Evolutionary conservation across 1,140 invertebrate species (phyloP).

Genomic region (Hyles vespertilio): DNA sequence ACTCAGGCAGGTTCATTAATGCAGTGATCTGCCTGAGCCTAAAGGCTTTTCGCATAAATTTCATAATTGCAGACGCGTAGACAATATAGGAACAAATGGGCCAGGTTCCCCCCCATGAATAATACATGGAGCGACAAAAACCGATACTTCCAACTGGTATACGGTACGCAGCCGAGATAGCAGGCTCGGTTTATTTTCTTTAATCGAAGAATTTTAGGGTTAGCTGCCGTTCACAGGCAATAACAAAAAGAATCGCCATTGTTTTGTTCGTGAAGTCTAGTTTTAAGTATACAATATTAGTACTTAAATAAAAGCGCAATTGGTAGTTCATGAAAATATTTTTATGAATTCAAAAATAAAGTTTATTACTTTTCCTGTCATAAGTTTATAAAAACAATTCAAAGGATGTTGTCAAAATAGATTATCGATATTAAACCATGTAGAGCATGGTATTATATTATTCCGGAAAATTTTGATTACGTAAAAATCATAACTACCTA

Average conservation of each 20-base stretch:
- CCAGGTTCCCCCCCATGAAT: conserved; percentile 48
- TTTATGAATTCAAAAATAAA: too few relatives aligned
- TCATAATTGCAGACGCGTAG: conserved; percentile 65
- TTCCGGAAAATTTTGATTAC: too few relatives aligned
- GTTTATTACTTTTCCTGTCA: too few relatives aligned
- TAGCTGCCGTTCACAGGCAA: conserved; percentile 32
- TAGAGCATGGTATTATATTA: too few relatives aligned
- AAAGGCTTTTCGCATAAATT: conserved; percentile 64
- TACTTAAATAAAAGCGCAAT: too few relatives aligned
- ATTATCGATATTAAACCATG: too few relatives aligned
- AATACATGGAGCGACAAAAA: conserved; percentile 48
- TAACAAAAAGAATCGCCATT: conserved; percentile 23
- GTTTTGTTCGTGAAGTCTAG: too few relatives aligned
- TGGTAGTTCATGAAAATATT: too few relatives aligned
- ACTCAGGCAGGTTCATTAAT: conserved; percentile 51
- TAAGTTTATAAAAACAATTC: too few relatives aligned
- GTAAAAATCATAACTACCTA: too few relatives aligned
- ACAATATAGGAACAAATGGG: conserved; percentile 62
- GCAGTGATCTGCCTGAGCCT: conserved; percentile 60
- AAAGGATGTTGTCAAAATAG: too few relatives aligned
- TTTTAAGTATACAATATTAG: too few relatives aligned
- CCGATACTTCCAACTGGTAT: conserved; percentile 38
- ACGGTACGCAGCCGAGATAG: conserved; percentile 34
- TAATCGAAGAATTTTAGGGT: conserved; percentile 36
- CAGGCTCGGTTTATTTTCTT: conserved; percentile 43